These are phyloP conservation scores for Pipistrellus nathusii DNA, from an alignment of 2,797 vertebrate species.

Conservation along the genomic window DNA sequence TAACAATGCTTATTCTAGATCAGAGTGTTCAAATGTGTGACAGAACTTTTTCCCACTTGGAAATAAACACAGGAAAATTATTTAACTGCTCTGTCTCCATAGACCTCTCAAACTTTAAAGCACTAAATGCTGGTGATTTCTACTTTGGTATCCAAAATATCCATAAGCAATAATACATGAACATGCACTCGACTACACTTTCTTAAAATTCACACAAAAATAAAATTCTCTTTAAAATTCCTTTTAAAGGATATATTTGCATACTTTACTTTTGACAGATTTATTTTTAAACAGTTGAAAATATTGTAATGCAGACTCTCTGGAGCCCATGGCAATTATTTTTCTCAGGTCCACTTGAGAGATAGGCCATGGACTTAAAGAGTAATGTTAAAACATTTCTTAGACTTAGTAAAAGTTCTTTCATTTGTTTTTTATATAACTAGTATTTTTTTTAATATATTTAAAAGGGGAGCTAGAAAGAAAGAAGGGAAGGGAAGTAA, in stretches of 20 bases:
- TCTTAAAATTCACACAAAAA: slow-evolving; percentile 56
- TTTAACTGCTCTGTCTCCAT: background rate
- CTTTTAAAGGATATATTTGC: slow-evolving; percentile 4
- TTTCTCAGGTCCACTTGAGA: background rate
- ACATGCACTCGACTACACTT: background rate
- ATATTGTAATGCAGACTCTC: background rate
- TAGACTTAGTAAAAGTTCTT: slow-evolving; percentile 14
- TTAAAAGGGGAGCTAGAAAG: background rate
- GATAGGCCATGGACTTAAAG: background rate
- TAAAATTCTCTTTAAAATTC: slow-evolving; percentile 16
- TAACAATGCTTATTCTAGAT: background rate
- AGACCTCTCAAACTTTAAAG: background rate
- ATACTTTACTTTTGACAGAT: slow-evolving; percentile 14
- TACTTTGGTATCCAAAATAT: slow-evolving; percentile 17
- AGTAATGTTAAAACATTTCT: slow-evolving; percentile 55
- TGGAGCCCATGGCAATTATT: background rate
- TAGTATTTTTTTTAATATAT: background rate
- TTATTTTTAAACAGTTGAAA: slow-evolving; percentile 56
- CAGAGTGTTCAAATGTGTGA: background rate
- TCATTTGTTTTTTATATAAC: background rate
- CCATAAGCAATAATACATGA: slow-evolving; percentile 1
- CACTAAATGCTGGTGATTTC: background rate
- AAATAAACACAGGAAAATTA: slow-evolving; percentile 27
- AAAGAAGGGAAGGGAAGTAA: background rate
- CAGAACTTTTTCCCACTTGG: background rate